These are phyloP conservation scores for Nymphalis c-album DNA, from an alignment of 2,888 invertebrate species.

Conservation along the genomic window DNA sequence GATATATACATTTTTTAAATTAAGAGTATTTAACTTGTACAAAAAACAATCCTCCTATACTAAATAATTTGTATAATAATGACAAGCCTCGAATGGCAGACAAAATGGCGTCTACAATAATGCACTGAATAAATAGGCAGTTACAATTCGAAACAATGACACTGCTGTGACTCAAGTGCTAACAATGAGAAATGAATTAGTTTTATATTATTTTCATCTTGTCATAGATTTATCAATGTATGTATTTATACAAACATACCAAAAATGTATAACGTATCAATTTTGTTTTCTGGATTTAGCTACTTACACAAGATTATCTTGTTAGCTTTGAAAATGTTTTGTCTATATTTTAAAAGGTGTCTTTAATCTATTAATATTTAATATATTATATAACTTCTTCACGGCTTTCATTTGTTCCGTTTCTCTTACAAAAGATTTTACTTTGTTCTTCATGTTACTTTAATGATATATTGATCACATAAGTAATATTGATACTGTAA, in stretches of 20 bases:
- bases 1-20: too few relatives aligned
- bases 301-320: too few relatives aligned
- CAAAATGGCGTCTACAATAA: conserved; percentile 27
- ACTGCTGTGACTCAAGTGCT: conserved; percentile 12
- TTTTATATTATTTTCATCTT: conserved; percentile 4
- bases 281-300: too few relatives aligned
- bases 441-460: too few relatives aligned
- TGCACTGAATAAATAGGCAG: conserved; percentile 11
- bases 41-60: background rate
- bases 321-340: too few relatives aligned
- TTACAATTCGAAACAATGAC: conserved; percentile 22
- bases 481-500: too few relatives aligned
- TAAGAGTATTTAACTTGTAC: background rate
- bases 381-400: too few relatives aligned
- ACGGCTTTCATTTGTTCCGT: too few relatives aligned
- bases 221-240: background rate
- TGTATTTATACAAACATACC: background rate
- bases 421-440: too few relatives aligned
- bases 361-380: too few relatives aligned
- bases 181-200: conserved; percentile 12
- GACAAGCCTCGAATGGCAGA: conserved; percentile 15
- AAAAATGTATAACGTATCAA: background rate
- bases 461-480: too few relatives aligned
- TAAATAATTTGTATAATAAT: background rate
- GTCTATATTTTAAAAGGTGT: too few relatives aligned